These are phyloP conservation scores for Euspilapteryx auroguttella DNA, from an alignment of 2,888 invertebrate genomes.

Conservation along the genomic window DNA sequence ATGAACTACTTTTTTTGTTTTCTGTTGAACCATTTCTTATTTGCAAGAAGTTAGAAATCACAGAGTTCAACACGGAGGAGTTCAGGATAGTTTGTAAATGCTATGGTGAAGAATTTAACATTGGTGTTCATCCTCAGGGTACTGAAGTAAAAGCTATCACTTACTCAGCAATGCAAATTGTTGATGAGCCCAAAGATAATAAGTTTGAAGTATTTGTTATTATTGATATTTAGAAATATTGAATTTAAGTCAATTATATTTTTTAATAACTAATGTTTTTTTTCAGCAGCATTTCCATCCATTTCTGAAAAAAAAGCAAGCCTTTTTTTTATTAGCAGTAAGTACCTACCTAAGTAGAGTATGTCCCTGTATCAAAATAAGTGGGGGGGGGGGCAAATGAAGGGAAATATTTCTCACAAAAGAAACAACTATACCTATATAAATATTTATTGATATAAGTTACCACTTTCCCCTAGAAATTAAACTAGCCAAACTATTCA, in stretches of 20 bases:
- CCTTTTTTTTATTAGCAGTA: too few species aligned
- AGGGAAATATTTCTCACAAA: too few species aligned
- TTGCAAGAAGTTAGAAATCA: slow-evolving; percentile 83
- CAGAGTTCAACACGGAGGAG: slow-evolving; percentile 81
- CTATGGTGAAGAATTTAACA: slow-evolving; percentile 92
- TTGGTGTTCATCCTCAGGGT: slow-evolving; percentile 95
- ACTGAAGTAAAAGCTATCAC: slow-evolving; percentile 99
- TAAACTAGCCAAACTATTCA: too few species aligned
- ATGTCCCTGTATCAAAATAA: too few species aligned
- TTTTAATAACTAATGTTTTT: too few species aligned
- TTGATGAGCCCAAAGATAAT: slow-evolving; percentile 70
- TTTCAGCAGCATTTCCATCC: too few species aligned
- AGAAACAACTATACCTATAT: too few species aligned
- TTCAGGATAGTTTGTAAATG: slow-evolving; percentile 79
- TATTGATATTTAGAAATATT: slow-evolving; percentile 80
- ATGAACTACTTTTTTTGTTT: slow-evolving; percentile 92
- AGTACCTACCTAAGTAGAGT: too few species aligned
- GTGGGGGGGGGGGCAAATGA: too few species aligned
- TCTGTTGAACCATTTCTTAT: slow-evolving; percentile 90
- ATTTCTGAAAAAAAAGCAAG: too few species aligned
- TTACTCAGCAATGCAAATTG: slow-evolving; percentile 97
- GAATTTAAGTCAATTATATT: slow-evolving; percentile 11
- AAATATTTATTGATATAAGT: too few species aligned
- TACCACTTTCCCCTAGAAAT: too few species aligned
- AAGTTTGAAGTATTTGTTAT: slow-evolving; percentile 93